Conservation (phyloP, 1,140 invertebrate species). For the Drosophila nannoptera region DNA sequence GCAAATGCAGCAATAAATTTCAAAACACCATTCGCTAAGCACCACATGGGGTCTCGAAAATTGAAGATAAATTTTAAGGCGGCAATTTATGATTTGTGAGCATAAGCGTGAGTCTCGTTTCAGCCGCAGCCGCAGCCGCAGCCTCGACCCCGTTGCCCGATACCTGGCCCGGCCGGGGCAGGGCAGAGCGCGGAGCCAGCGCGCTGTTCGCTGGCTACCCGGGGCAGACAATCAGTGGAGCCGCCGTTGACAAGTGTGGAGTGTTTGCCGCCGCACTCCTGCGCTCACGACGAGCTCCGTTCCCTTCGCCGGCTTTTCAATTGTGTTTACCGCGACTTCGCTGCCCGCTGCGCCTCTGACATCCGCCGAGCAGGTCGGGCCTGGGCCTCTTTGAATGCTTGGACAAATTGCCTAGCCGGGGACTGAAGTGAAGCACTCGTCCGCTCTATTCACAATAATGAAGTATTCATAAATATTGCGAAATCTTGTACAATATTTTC, state of each 20-base stretch:
- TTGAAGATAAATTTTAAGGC: slow-evolving; percentile 80
- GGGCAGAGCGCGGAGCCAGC: not conserved
- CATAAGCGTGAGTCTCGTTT: slow-evolving; percentile 65
- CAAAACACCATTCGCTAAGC: slow-evolving; percentile 79
- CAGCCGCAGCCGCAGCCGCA: slow-evolving; percentile 7
- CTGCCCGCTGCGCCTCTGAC: slow-evolving; percentile 70
- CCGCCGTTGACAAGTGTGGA: slow-evolving; percentile 74
- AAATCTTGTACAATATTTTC: no score
- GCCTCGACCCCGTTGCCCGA: slow-evolving; percentile 16
- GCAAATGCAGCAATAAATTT: slow-evolving; percentile 79
- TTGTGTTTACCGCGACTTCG: slow-evolving; percentile 70
- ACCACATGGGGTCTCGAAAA: slow-evolving; percentile 79
- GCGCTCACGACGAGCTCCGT: slow-evolving; percentile 50
- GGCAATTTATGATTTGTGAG: slow-evolving; percentile 79
- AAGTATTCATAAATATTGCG: no score
- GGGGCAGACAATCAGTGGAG: slow-evolving; percentile 45
- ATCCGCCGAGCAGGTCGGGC: slow-evolving; percentile 39
- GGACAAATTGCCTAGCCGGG: slow-evolving; percentile 26
- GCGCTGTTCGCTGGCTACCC: slow-evolving; percentile 28
- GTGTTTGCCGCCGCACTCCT: slow-evolving; percentile 75
- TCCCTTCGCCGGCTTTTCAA: slow-evolving; percentile 54
- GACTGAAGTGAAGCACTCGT: not conserved
- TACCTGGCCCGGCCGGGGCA: slow-evolving; percentile 1
- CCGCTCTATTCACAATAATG: no score
- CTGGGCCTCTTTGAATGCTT: slow-evolving; percentile 13